These are phyloP conservation scores for Drosophila miranda DNA, from an alignment of 1,140 invertebrate genomes.

Conservation along the genomic window DNA sequence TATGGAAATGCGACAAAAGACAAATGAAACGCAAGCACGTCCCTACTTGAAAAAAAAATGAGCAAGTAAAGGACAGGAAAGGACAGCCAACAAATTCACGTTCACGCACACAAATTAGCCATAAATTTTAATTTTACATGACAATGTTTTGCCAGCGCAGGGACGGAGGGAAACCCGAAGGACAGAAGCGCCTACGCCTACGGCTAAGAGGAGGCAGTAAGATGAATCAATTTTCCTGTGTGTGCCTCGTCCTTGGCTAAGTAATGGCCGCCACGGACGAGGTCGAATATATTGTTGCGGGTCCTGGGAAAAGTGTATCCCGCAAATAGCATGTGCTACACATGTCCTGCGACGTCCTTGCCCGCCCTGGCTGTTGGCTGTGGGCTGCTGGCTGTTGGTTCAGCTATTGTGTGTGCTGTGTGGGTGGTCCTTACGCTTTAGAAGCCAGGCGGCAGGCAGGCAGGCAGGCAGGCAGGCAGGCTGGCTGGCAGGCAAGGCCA, in stretches of 20 bases:
- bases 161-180: conserved; percentile 11
- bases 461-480: conserved; percentile 6
- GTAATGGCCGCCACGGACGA: conserved; percentile 47
- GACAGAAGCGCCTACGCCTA: conserved; percentile 5
- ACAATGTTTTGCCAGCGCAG: conserved; percentile 51
- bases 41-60: conserved; percentile 29
- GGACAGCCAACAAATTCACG: conserved; percentile 28
- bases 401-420: conserved; percentile 22
- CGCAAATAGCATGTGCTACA: conserved; percentile 65
- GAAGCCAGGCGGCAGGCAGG: conserved; percentile 44
- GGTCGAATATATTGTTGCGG: conserved; percentile 29
- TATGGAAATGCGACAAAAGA: conserved; percentile 12
- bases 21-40: conserved; percentile 13
- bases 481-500: no score
- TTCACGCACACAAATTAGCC: conserved; percentile 74
- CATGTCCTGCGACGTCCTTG: conserved; percentile 54
- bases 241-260: conserved; percentile 53
- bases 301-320: conserved; percentile 49
- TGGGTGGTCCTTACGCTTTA: conserved; percentile 55
- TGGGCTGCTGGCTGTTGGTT: not conserved
- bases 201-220: not conserved
- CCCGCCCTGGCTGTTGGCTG: not conserved
- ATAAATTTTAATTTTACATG: conserved; percentile 81
- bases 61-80: conserved; percentile 6
- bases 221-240: conserved; percentile 47